These are phyloP conservation scores for Festucalex cinctus DNA, from an alignment of 2,113 vertebrate genomes.

Conservation along the genomic window DNA sequence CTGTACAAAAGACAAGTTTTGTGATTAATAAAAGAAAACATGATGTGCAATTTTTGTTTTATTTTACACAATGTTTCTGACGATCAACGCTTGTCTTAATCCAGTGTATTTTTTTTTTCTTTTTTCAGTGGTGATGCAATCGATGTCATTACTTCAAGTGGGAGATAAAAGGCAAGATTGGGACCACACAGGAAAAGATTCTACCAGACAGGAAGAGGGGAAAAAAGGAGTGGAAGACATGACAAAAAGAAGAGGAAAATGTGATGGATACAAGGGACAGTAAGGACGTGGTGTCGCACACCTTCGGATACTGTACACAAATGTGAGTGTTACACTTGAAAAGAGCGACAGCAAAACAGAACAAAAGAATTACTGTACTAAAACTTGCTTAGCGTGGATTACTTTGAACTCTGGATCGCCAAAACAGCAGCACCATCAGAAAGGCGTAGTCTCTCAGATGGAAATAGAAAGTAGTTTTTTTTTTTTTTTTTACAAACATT, in stretches of 20 bases:
- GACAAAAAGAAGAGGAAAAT: conserved; percentile 7
- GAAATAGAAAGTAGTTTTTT: too few relatives aligned
- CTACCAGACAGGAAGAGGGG: conserved; percentile 16
- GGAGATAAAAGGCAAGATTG: conserved; percentile 51
- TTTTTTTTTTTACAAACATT: too few relatives aligned
- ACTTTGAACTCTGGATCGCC: background rate
- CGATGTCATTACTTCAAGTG: conserved; percentile 40
- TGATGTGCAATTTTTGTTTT: background rate
- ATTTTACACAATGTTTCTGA: conserved; percentile 20
- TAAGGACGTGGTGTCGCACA: background rate
- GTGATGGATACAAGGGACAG: background rate
- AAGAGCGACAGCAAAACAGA: too few relatives aligned
- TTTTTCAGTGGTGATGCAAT: conserved; percentile 57
- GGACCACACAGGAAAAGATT: conserved; percentile 49
- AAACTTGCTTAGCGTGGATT: background rate
- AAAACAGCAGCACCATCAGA: background rate
- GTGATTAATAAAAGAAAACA: too few relatives aligned
- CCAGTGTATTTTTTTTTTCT: conserved; percentile 10
- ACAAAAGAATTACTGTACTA: too few relatives aligned
- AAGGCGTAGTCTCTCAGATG: too few relatives aligned
- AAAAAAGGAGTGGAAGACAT: conserved; percentile 39
- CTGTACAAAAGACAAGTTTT: too few relatives aligned
- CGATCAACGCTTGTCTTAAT: conserved; percentile 41
- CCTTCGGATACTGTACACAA: too few relatives aligned
- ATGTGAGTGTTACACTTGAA: too few relatives aligned